Percentiles rank a stretch among this genome's conserved stretches.
phyloP scores from a whole-genome alignment of 2,888 invertebrate genomes.

The Dorcus hopei region DNA sequence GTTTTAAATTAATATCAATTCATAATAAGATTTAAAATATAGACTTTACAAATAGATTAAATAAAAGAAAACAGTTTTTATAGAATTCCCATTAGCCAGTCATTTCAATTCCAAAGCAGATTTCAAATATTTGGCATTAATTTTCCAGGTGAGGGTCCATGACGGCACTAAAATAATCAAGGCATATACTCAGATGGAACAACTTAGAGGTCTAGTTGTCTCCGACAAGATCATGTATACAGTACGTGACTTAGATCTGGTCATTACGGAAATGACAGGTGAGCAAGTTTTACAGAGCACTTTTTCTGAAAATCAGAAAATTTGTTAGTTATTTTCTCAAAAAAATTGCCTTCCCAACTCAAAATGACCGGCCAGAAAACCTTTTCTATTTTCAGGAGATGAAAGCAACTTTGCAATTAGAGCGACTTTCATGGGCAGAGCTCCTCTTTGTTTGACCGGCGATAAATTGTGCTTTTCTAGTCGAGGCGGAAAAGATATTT shows the following conservation, averaged over 20 bases:
- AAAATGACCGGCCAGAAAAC: not conserved
- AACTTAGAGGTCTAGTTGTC: slow-evolving; percentile 61
- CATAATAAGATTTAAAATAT: no score
- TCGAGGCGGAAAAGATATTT: slow-evolving; percentile 56
- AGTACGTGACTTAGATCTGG: slow-evolving; percentile 60
- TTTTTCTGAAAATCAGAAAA: slow-evolving; percentile 8
- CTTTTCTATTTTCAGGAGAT: slow-evolving; percentile 23
- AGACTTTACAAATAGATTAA: no score
- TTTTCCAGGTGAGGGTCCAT: slow-evolving; percentile 55
- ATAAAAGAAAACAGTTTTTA: no score
- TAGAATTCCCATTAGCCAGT: no score
- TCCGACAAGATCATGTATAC: slow-evolving; percentile 57
- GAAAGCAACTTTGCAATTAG: slow-evolving; percentile 50
- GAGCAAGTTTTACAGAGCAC: slow-evolving; percentile 20
- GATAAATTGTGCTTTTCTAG: slow-evolving; percentile 51
- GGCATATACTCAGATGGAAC: slow-evolving; percentile 57
- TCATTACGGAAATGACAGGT: slow-evolving; percentile 60
- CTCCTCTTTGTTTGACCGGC: slow-evolving; percentile 54
- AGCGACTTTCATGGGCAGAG: slow-evolving; percentile 56
- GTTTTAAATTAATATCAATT: no score
- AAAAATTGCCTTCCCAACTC: slow-evolving; percentile 26
- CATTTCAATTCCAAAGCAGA: no score
- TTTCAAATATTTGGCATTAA: slow-evolving; percentile 1
- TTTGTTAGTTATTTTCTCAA: slow-evolving; percentile 29
- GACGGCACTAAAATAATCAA: slow-evolving; percentile 54